Conservation (phyloP, 2,888 invertebrate species). For the Caenorhabditis sp. region DNA sequence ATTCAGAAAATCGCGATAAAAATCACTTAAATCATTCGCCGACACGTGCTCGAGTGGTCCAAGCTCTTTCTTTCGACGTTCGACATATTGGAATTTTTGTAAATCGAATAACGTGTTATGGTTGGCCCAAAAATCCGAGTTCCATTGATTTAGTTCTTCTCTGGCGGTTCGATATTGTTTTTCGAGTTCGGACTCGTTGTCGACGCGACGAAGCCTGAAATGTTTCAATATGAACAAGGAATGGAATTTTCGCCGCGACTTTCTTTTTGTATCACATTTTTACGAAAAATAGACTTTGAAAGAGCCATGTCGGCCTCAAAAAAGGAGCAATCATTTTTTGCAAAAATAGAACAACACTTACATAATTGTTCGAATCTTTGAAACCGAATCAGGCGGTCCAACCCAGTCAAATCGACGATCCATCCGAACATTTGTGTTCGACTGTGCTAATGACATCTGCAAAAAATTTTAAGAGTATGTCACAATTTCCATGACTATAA, state of each 20-base stretch:
- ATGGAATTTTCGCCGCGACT: too few species aligned
- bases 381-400: conserved; percentile 63
- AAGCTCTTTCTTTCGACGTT: conserved; percentile 53
- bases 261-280: too few species aligned
- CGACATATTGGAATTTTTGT: conserved; percentile 47
- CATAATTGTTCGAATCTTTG: conserved; percentile 65
- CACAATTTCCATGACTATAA: too few species aligned
- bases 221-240: background rate
- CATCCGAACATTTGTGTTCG: conserved; percentile 43
- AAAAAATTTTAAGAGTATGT: background rate
- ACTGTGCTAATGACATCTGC: conserved; percentile 19
- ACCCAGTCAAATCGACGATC: conserved; percentile 69
- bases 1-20: conserved; percentile 65
- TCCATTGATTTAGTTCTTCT: conserved; percentile 67
- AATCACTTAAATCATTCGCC: conserved; percentile 64
- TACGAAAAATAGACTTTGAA: too few species aligned
- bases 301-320: too few species aligned
- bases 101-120: conserved; percentile 64
- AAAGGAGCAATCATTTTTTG: too few species aligned
- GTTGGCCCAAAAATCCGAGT: conserved; percentile 64
- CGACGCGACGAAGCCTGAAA: conserved; percentile 57
- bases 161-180: conserved; percentile 56
- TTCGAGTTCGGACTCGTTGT: conserved; percentile 61
- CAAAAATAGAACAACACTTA: conserved; percentile 16
- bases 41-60: conserved; percentile 60